phyloP scores from a whole-genome alignment of 2,113 vertebrate genomes.

The Calidris pugnax region DNA sequence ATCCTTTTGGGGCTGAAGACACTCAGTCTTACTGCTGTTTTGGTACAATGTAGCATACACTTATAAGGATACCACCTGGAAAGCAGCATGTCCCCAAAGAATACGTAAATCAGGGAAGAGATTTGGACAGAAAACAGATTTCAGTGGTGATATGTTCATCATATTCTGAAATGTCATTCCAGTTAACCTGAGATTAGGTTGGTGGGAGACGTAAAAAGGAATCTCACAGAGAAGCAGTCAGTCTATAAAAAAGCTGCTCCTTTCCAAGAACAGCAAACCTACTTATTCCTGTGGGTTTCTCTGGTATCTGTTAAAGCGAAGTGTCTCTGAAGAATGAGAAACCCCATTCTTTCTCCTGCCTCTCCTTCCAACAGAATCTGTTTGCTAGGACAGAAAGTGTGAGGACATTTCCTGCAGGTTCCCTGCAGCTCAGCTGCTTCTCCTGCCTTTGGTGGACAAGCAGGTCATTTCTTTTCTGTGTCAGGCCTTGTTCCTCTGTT shows the following conservation, averaged over 20 bases:
- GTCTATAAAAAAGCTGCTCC: background rate
- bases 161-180: background rate
- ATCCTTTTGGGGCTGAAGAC: background rate
- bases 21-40: background rate
- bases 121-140: background rate
- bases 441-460: background rate
- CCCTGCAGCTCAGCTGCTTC: background rate
- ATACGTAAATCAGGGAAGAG: background rate
- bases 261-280: background rate
- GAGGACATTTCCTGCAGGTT: background rate
- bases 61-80: background rate
- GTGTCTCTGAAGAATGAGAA: background rate
- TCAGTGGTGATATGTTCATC: background rate
- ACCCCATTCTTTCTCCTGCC: background rate
- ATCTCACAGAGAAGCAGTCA: background rate
- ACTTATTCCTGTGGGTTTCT: background rate
- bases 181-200: background rate
- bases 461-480: background rate
- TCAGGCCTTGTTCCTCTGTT: background rate
- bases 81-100: background rate
- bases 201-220: background rate
- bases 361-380: background rate
- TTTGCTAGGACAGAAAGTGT: background rate
- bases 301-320: background rate
- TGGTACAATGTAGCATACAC: background rate